These are phyloP conservation scores for Phengaris alcon DNA, from an alignment of 2,888 invertebrate species.

Conservation along the genomic window DNA sequence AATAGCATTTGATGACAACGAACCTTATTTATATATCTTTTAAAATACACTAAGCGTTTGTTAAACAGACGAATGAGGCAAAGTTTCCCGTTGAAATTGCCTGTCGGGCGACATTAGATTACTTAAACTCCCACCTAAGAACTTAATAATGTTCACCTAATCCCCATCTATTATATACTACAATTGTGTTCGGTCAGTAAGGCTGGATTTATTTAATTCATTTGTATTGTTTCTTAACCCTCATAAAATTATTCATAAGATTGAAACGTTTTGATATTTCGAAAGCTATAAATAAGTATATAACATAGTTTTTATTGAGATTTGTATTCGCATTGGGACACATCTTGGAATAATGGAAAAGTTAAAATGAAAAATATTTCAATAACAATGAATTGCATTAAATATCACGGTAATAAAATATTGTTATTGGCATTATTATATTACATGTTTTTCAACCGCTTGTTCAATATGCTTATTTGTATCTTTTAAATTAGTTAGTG, in stretches of 20 bases:
- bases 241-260: background rate
- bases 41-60: conserved; percentile 30
- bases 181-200: background rate
- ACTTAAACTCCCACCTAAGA: conserved; percentile 28
- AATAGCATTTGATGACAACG: background rate
- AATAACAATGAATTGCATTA: too few species aligned
- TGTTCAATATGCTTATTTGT: too few species aligned
- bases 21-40: conserved; percentile 22
- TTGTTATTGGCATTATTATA: too few species aligned
- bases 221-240: background rate
- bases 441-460: too few species aligned
- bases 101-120: conserved; percentile 21
- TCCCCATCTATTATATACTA: conserved; percentile 7
- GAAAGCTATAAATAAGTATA: too few species aligned
- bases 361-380: too few species aligned
- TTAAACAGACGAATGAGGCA: conserved; percentile 31
- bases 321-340: too few species aligned
- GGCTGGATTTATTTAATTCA: conserved; percentile 13
- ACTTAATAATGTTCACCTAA: conserved; percentile 20
- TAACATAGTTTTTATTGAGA: too few species aligned
- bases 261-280: background rate
- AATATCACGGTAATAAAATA: too few species aligned
- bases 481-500: too few species aligned
- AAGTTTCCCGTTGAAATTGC: conserved; percentile 32
- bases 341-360: too few species aligned